Percentiles rank a stretch among this genome's conserved stretches.
Conservation (phyloP, 2,888 invertebrate genomes). For the Drosophila aldrichi region DNA sequence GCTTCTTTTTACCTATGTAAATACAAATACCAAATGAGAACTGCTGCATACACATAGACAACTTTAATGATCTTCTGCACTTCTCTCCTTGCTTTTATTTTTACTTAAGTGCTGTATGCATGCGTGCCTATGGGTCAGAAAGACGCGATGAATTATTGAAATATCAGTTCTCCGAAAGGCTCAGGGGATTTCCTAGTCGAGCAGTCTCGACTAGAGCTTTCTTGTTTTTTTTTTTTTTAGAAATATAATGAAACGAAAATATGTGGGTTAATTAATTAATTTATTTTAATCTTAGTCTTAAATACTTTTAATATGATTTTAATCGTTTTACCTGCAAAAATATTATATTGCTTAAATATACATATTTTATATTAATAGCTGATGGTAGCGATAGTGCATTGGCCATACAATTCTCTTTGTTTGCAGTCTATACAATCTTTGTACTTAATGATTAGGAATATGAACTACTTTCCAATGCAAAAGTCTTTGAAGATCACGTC, state of each 20-base stretch:
- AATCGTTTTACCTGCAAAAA: not conserved
- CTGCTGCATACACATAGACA: no score
- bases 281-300: not conserved
- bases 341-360: not conserved
- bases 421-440: conserved; percentile 43
- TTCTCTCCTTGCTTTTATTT: no score
- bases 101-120: no score
- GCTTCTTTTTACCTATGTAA: no score
- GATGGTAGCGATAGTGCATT: not conserved
- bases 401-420: not conserved
- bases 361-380: not conserved
- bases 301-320: not conserved
- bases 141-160: no score
- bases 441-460: conserved; percentile 33
- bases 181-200: no score
- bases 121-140: no score
- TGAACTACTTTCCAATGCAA: conserved; percentile 92
- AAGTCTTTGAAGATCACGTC: conserved; percentile 94
- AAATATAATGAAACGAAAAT: not conserved
- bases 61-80: no score
- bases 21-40: no score
- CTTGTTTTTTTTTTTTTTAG: no score
- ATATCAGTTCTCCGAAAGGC: no score
- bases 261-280: not conserved
- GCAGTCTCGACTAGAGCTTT: no score